Conservation (phyloP, 2,113 vertebrate species). For the Elephantulus edwardii region DNA sequence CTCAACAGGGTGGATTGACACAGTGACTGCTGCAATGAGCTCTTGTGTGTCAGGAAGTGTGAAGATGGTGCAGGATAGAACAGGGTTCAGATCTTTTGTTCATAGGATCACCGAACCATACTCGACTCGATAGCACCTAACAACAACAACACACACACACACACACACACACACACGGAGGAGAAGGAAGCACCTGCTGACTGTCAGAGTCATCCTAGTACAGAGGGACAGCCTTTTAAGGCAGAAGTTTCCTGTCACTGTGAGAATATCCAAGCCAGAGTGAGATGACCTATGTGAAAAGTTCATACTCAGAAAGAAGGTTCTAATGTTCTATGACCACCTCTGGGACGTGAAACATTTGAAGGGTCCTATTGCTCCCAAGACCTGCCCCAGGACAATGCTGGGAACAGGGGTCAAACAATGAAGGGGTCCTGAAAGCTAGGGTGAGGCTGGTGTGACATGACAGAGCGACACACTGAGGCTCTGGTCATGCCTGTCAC, state of each 20-base stretch:
- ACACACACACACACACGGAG: no score
- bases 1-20: no score
- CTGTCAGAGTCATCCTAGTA: rapidly evolving
- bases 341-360: not conserved
- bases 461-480: not conserved
- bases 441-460: not conserved
- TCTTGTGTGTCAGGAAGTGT: no score
- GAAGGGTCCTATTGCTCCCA: not conserved
- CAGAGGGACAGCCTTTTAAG: not conserved
- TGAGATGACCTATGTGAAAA: not conserved
- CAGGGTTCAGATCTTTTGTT: no score
- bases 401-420: not conserved
- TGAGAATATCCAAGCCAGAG: not conserved
- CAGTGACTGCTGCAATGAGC: no score
- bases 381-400: not conserved
- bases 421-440: not conserved
- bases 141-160: no score
- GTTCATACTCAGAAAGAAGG: not conserved
- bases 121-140: no score
- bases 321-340: no score
- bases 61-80: no score
- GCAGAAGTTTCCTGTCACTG: no score
- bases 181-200: rapidly evolving
- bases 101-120: no score
- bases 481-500: rapidly evolving